phyloP scores from a whole-genome alignment of 2,888 invertebrate genomes.

The Lottia scabra region DNA sequence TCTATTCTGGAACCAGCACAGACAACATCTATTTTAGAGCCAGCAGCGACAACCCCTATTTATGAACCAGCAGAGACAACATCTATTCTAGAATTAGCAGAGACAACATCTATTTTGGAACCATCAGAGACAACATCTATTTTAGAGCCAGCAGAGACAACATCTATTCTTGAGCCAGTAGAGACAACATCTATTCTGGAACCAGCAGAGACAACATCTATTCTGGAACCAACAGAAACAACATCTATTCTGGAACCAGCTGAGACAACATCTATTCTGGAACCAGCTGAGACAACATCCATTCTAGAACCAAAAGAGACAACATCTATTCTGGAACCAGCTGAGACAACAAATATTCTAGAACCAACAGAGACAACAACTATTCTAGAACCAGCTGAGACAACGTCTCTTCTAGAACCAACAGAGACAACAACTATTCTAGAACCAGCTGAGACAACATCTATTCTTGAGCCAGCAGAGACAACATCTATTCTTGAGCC shows the following conservation, averaged over 20 bases:
- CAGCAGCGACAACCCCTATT: no score
- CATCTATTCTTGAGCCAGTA: not conserved
- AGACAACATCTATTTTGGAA: not conserved
- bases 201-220: not conserved
- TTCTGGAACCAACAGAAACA: not conserved
- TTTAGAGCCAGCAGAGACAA: not conserved
- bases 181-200: slow-evolving; percentile 2
- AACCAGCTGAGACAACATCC: not conserved
- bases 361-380: slow-evolving; percentile 11
- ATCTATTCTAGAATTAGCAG: no score
- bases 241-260: not conserved
- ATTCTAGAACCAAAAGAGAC: not conserved
- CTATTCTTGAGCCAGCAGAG: not conserved
- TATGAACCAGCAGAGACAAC: no score
- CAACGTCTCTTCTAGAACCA: not conserved
- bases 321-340: not conserved
- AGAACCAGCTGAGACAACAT: not conserved
- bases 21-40: no score
- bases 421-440: no score
- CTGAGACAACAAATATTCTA: not conserved
- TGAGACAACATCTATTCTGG: no score
- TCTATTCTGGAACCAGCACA: no score
- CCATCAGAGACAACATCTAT: slow-evolving; percentile 10
- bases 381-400: not conserved
- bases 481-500: not conserved